Evolutionary conservation across 2,797 vertebrate species (phyloP).

Genomic region (Eulemur mongoz): DNA sequence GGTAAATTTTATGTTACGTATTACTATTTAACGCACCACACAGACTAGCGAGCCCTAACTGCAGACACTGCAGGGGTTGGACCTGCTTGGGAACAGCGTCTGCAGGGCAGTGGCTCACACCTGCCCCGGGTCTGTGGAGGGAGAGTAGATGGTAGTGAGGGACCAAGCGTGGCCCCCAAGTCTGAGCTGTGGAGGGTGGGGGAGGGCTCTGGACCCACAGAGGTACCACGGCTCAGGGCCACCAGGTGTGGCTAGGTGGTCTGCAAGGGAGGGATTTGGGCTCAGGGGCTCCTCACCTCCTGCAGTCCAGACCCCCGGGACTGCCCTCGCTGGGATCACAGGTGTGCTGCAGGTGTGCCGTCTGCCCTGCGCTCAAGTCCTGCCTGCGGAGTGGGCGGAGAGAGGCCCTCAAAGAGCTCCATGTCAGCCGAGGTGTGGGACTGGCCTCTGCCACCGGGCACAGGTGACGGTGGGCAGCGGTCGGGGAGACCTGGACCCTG

Average conservation of each 20-base stretch:
- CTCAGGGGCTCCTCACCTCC: neutral
- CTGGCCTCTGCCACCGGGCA: neutral
- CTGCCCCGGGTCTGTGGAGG: neutral
- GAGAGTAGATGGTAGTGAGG: neutral
- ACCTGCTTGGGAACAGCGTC: no score
- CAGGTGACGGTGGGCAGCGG: neutral
- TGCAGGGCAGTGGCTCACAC: no score
- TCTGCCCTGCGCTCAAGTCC: neutral
- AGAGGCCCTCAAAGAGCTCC: neutral
- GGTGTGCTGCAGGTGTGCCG: neutral
- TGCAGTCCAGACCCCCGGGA: neutral
- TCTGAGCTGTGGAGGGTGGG: neutral
- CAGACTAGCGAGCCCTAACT: neutral
- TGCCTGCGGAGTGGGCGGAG: neutral
- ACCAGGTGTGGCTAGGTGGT: neutral
- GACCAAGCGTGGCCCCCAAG: neutral
- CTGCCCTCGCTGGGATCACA: neutral
- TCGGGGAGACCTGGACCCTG: neutral
- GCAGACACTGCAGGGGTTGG: neutral
- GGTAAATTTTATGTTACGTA: neutral
- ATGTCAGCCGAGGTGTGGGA: neutral
- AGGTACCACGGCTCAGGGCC: no score
- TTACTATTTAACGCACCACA: neutral
- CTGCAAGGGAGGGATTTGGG: neutral
- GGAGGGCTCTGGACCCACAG: neutral